Evolutionary conservation across 2,888 invertebrate genomes (phyloP).

Genomic region (Cartodere bifasciata): DNA sequence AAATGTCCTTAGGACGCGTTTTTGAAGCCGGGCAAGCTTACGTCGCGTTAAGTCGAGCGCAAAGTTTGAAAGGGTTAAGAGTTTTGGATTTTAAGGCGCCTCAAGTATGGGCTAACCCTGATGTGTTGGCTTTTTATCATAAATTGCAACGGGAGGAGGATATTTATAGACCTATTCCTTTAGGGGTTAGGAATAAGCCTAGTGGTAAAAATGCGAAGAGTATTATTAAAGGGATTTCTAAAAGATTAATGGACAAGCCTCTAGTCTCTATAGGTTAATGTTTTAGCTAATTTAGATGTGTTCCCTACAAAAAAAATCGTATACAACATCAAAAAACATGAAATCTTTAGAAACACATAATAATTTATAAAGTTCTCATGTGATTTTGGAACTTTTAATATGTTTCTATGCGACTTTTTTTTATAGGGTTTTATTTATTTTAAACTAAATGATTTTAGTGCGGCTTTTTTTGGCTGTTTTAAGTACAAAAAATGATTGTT

Average conservation of each 20-base stretch:
- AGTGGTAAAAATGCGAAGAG: constrained; percentile 16
- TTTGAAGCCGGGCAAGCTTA: constrained; percentile 96
- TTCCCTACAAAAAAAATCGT: too few relatives aligned
- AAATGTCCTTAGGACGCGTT: constrained; percentile 81
- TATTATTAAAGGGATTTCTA: constrained; percentile 12
- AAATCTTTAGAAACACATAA: too few relatives aligned
- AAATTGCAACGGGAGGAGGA: constrained; percentile 50
- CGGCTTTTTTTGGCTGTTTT: too few relatives aligned
- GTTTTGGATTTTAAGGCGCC: constrained; percentile 75
- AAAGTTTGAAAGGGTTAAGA: constrained; percentile 71
- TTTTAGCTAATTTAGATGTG: too few relatives aligned
- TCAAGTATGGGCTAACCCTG: constrained; percentile 81
- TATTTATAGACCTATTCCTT: constrained; percentile 47
- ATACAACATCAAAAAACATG: too few relatives aligned
- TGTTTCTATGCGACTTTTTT: too few relatives aligned
- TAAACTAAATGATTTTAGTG: too few relatives aligned
- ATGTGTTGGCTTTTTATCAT: constrained; percentile 72
- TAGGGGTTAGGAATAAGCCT: constrained; percentile 33
- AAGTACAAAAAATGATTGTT: too few relatives aligned
- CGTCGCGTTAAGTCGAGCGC: constrained; percentile 86
- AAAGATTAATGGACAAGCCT: constrained; percentile 2
- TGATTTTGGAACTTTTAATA: too few relatives aligned
- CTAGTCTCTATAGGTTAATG: too few relatives aligned
- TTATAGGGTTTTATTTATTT: too few relatives aligned
- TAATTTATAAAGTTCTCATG: too few relatives aligned